These are phyloP conservation scores for Myrmecophaga tridactyla DNA, from an alignment of 2,113 vertebrate genomes.

Conservation along the genomic window DNA sequence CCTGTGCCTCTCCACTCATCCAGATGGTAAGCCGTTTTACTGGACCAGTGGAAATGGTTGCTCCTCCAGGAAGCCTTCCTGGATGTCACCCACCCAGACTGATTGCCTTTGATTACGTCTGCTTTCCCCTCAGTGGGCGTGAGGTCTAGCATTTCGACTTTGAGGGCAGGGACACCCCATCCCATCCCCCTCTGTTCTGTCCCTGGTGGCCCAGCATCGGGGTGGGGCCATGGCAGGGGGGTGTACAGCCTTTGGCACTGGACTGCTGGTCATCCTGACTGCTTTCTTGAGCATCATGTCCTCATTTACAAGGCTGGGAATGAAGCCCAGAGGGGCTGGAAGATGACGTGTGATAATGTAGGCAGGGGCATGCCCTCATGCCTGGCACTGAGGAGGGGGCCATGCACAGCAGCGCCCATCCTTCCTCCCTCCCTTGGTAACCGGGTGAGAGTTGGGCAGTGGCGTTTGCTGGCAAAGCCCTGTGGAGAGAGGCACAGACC, in stretches of 20 bases:
- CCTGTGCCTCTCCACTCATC: neutral
- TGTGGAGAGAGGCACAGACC: neutral
- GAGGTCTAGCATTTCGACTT: neutral
- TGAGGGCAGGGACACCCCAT: neutral
- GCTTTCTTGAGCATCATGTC: neutral
- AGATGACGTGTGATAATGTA: rapidly evolving
- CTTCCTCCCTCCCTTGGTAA: neutral
- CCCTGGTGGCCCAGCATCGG: neutral
- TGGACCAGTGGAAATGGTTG: neutral
- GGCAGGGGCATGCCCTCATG: no score
- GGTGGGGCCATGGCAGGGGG: neutral
- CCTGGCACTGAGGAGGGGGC: neutral
- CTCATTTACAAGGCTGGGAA: rapidly evolving
- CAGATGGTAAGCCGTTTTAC: neutral
- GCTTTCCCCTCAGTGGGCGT: rapidly evolving
- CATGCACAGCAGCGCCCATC: neutral
- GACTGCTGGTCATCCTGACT: neutral
- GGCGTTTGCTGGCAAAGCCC: no score
- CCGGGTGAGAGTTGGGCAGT: neutral
- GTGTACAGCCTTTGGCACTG: no score
- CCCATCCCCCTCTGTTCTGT: neutral
- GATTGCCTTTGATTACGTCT: no score
- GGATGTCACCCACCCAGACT: neutral
- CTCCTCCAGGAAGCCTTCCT: neutral
- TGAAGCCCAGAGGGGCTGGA: neutral